A percentile compares a stretch with the other conserved stretches of the same genome.
Conservation (phyloP, 2,888 invertebrate genomes). For the Unio pictorum region DNA sequence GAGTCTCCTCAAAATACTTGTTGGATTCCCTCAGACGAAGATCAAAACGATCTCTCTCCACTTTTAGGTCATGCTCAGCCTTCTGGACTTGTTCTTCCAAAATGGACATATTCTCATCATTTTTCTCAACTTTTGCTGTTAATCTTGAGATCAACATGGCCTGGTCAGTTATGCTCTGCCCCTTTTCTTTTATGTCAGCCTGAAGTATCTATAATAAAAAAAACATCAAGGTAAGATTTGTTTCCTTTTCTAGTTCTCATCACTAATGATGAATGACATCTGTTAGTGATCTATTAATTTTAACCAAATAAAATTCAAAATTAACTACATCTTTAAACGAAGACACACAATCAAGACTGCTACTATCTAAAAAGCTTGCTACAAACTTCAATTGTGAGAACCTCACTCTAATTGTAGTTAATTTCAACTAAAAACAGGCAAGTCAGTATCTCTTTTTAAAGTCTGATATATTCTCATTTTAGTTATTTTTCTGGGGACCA, state of each 20-base stretch:
- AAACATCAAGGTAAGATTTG: neutral
- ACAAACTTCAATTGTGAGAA: too few species aligned
- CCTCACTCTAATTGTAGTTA: too few species aligned
- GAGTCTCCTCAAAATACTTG: constrained; percentile 64
- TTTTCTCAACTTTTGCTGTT: constrained; percentile 59
- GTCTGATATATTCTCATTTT: too few species aligned
- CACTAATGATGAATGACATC: neutral
- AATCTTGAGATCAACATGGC: constrained; percentile 57
- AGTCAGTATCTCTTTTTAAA: too few species aligned
- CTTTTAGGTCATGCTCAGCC: constrained; percentile 55
- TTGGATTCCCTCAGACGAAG: constrained; percentile 59
- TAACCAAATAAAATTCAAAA: neutral
- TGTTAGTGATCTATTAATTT: neutral
- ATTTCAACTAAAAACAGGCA: too few species aligned
- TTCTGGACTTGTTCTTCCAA: constrained; percentile 55
- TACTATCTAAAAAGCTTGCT: too few species aligned
- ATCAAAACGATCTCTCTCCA: constrained; percentile 56
- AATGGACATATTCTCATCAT: constrained; percentile 53
- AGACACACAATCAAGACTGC: too few species aligned
- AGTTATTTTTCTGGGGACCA: too few species aligned
- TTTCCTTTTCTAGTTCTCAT: neutral
- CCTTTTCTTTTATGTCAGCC: constrained; percentile 58
- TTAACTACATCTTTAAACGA: too few species aligned
- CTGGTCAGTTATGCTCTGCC: constrained; percentile 55
- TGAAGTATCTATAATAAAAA: constrained; percentile 68